Base-by-base conservation (phyloP, 2,888 invertebrate genomes). In the Zeuzera pyrina region DNA sequence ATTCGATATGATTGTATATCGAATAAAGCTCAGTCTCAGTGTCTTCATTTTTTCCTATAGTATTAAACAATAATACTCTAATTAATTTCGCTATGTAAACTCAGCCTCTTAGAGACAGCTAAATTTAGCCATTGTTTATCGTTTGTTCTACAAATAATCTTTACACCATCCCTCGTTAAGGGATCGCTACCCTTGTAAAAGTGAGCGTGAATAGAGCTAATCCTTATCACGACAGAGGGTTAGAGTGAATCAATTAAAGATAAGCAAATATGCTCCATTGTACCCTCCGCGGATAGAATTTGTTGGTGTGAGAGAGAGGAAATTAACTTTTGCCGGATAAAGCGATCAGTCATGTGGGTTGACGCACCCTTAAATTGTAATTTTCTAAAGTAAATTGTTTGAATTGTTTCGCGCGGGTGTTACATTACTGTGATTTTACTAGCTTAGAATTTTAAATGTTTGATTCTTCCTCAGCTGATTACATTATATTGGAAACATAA, bases 171-270 rank as follows among this genome's bases (percentile, higher is more conserved):
- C 63, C 72, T 77, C 72, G 71, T 76, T 73, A 79, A 69, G 70
- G 73, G 65, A 38, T 55, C 49, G 51, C 66, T 67, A 78, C 81
- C 81, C 81, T 81, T 79, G 76, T 81, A 83, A 81, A 83, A 81
- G 78, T 74, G 72, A 74, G 74, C 72, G 71, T 78, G 79, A 83
- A 81, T 79, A 68, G 69, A 68, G 66, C 74, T 81, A 81, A 83
- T 81, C 81, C 79, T 78, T 78, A 81, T 79, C 81, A 66, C 45
- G 39, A 43, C 49, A 50, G 58, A 59, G 78, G 77, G 78, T 67
- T 72, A 76, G 57, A 83, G 72, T 78, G 77, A 81, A 83, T 83
- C 81, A 81, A 83, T 83, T 81, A 81, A 77, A 83, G 81, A 83
- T 81, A 83, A 83, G 78, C 83, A 81, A 83, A 83, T 83, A 79